Base-by-base conservation (phyloP, 1,140 invertebrate genomes). In the Teleopsis dalmanni region DNA sequence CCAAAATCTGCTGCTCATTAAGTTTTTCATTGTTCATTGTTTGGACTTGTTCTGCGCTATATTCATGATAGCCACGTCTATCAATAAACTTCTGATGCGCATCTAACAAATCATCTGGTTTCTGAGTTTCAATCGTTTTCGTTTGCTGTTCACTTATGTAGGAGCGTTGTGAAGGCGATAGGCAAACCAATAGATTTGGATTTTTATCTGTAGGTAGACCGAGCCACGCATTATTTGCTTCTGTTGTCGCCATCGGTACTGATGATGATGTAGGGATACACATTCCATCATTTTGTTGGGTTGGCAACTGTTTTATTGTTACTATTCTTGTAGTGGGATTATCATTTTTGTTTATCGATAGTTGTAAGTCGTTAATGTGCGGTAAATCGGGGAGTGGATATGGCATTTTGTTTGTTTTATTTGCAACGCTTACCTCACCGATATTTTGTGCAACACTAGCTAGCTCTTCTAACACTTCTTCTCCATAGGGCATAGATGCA, bases 121-220 rank as follows among this genome's bases (percentile, higher is more conserved):
- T 34, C 11, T 22, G 44, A 4, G 40, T 23, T 26, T 21, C 23
- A n/a, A n/a, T 55, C 64, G 71, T 23, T 18, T 48, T 50, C 10
- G 54, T 51, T 23, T 56, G 55, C 43, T 58, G 50, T 50, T 72
- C 74, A 51, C 77, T 71, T 21, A 77, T 71, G 22, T 76, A 58
- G 38, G 75, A 72, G 56, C 80, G 80, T 57, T 87, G 84, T 1
- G 79, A 81, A 0, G 85, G 85, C 1, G 84, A 87, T 9, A 87
- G 68, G 60, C 82, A 86, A 1, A 85, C 72, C 25, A 85, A 66
- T 2, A 82, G 26, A 44, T 73, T 72, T 0, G 80, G 78, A 59
- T 85, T 79, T 22, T 70, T 65, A 33, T 73, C 64, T 0, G 77
- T 78, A n/a, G 77, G 75, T 6, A 82, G 53, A 3, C 78, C 78